Conservation (phyloP, 2,113 vertebrate species). For the Sylvietta virens region DNA sequence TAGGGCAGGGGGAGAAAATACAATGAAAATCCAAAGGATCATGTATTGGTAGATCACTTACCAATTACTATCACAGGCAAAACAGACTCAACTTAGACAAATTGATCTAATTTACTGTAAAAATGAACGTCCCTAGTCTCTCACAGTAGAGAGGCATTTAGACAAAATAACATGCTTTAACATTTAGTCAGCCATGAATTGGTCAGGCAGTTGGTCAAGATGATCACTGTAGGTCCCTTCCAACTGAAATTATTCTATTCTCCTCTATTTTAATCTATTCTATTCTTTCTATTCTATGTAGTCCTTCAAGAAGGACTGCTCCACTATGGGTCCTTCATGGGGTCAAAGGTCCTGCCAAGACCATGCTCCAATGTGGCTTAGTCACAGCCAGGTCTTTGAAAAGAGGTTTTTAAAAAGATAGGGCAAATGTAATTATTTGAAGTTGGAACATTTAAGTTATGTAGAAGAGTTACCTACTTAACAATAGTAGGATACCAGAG, state of each 20-base stretch:
- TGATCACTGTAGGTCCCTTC: not conserved
- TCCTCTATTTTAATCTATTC: not conserved
- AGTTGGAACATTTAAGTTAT: not conserved
- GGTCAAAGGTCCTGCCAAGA: not conserved
- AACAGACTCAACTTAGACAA: not conserved
- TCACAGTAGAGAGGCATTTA: not conserved
- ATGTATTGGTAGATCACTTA: not conserved
- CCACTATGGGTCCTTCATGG: accelerated
- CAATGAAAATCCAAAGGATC: not conserved
- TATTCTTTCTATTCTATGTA: not conserved
- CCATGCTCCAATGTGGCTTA: not conserved
- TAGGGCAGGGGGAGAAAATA: not conserved
- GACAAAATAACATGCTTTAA: not conserved
- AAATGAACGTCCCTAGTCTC: not conserved
- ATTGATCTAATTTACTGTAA: not conserved
- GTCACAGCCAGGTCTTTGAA: not conserved
- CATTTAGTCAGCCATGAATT: accelerated
- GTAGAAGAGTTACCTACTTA: not conserved
- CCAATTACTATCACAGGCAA: not conserved
- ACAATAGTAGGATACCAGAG: not conserved
- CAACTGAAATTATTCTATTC: not conserved
- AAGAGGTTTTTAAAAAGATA: not conserved
- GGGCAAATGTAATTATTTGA: not conserved
- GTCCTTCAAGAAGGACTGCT: not conserved
- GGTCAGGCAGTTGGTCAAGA: not conserved